phyloP scores from a whole-genome alignment of 2,888 invertebrate genomes.

The Ischnus inquisitorius region DNA sequence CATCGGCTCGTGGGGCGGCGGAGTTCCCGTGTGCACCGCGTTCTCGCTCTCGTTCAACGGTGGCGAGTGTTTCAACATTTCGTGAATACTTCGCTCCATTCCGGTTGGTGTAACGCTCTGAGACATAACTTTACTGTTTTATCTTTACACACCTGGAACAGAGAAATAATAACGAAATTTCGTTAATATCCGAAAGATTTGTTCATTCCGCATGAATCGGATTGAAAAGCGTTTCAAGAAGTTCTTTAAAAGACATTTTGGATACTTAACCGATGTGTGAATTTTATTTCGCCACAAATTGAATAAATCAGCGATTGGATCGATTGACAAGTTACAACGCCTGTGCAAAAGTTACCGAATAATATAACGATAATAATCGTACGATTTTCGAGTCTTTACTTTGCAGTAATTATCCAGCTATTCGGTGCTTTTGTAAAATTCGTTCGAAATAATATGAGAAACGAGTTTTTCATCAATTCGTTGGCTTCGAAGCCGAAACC shows the following conservation, averaged over 20 bases:
- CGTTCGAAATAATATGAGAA: not conserved
- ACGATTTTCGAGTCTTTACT: not conserved
- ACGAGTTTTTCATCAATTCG: not conserved
- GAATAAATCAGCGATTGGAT: too few species aligned
- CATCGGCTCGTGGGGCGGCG: slow-evolving; percentile 86
- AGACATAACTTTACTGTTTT: slow-evolving; percentile 38
- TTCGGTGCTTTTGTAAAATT: not conserved
- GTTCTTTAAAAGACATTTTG: not conserved
- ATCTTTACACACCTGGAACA: slow-evolving; percentile 26
- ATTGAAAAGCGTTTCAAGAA: not conserved
- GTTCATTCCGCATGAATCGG: not conserved
- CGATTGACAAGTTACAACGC: not conserved
- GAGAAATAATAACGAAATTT: slow-evolving; percentile 7
- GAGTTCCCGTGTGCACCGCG: slow-evolving; percentile 91
- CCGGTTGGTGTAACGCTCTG: slow-evolving; percentile 71
- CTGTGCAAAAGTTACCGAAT: too few species aligned
- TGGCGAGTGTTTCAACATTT: slow-evolving; percentile 94
- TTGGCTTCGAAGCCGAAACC: too few species aligned
- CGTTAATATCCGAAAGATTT: too few species aligned
- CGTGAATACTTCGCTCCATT: slow-evolving; percentile 91
- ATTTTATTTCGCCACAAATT: too few species aligned
- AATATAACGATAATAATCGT: not conserved
- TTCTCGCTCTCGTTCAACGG: slow-evolving; percentile 92
- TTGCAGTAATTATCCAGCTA: not conserved
- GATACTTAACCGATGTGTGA: not conserved